Evolutionary conservation across 2,113 vertebrate species (phyloP).

Genomic region (Oreochromis tanganicae): DNA sequence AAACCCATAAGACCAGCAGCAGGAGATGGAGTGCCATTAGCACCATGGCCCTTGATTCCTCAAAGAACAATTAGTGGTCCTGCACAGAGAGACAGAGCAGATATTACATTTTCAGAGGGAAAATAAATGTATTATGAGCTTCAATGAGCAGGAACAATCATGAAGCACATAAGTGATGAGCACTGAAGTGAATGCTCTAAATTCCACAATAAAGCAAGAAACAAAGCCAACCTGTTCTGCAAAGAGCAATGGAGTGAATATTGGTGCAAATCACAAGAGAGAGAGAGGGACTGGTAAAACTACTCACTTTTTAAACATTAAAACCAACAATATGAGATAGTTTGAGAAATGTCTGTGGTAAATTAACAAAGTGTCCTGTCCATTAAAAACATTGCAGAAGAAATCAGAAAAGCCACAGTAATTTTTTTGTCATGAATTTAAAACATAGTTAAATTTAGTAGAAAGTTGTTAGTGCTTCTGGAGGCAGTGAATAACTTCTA

Average conservation of each 20-base stretch:
- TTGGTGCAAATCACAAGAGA: background rate
- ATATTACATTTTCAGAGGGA: slow-evolving; percentile 3
- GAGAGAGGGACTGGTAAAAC: background rate
- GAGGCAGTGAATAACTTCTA: background rate
- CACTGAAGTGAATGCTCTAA: slow-evolving; percentile 50
- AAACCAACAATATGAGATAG: background rate
- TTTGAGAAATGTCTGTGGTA: background rate
- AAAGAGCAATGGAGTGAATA: background rate
- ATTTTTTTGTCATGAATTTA: background rate
- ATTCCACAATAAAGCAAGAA: slow-evolving; percentile 53
- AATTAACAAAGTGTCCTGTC: background rate
- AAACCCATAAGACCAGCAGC: slow-evolving; percentile 28
- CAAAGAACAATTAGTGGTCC: slow-evolving; percentile 53
- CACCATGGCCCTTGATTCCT: slow-evolving; percentile 52
- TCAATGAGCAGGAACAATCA: slow-evolving; percentile 57
- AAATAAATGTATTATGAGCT: slow-evolving; percentile 38
- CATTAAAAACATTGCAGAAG: background rate
- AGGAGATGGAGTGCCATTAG: slow-evolving; percentile 30
- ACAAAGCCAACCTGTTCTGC: slow-evolving; percentile 48
- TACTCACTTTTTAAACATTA: background rate
- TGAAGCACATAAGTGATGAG: slow-evolving; percentile 14
- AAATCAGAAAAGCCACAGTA: background rate
- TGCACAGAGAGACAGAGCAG: background rate
- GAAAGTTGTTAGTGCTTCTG: background rate
- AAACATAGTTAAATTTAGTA: background rate